These are phyloP conservation scores for Psammodynastes pulverulentus DNA, from an alignment of 2,113 vertebrate genomes.

Conservation along the genomic window DNA sequence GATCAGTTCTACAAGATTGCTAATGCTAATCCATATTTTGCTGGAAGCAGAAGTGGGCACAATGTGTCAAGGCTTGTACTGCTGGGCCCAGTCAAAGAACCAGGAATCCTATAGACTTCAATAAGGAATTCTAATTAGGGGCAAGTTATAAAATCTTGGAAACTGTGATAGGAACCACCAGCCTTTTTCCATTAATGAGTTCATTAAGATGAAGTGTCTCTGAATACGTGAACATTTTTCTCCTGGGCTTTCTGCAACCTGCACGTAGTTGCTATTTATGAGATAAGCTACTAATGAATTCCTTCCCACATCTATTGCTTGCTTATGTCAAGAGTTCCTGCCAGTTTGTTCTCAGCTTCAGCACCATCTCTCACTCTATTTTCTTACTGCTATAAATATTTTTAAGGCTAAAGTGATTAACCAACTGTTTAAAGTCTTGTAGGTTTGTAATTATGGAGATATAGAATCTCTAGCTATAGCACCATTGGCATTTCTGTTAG, in stretches of 20 bases:
- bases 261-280: neutral
- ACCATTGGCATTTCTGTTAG: neutral
- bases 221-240: neutral
- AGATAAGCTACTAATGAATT: neutral
- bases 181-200: neutral
- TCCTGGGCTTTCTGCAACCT: neutral
- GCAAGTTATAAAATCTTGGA: neutral
- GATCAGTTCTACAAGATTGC: neutral
- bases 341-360: neutral
- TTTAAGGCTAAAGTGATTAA: neutral
- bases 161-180: neutral
- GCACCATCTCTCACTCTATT: neutral
- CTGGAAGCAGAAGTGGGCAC: neutral
- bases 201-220: neutral
- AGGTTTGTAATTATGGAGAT: neutral
- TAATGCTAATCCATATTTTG: neutral
- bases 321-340: neutral
- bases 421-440: neutral
- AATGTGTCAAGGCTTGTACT: neutral
- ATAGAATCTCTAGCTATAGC: neutral
- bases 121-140: neutral
- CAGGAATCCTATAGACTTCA: neutral
- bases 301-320: neutral
- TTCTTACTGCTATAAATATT: neutral
- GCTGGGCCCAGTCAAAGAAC: neutral